Conservation (phyloP, 2,113 vertebrate genomes). For the Xenus cinereus region DNA sequence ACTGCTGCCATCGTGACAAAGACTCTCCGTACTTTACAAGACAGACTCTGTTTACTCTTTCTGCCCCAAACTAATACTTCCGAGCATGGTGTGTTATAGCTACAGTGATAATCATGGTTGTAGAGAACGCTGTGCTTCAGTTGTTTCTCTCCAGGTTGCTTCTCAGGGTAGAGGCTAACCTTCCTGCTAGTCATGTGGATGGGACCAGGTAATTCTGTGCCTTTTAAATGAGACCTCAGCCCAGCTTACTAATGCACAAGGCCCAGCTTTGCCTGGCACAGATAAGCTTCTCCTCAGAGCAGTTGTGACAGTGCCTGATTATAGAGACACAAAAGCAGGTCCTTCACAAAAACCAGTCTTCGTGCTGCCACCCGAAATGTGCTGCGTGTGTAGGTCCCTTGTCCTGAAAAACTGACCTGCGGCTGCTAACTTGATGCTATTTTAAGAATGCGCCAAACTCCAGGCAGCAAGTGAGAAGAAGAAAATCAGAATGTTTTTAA, state of each 20-base stretch:
- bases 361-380: neutral
- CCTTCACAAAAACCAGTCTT: neutral
- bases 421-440: neutral
- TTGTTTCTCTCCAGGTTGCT: neutral
- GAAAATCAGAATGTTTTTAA: neutral
- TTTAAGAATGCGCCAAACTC: neutral
- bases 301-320: neutral
- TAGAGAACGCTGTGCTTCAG: neutral
- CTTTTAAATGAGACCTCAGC: neutral
- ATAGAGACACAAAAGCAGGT: neutral
- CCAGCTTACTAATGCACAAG: rapidly evolving
- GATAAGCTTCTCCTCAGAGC: neutral
- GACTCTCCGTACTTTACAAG: neutral
- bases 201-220: neutral
- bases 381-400: neutral
- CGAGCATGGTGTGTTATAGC: neutral
- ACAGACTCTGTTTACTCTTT: neutral
- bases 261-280: neutral
- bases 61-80: neutral
- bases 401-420: neutral
- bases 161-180: neutral
- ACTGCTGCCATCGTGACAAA: rapidly evolving
- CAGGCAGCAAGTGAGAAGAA: neutral
- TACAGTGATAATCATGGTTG: neutral
- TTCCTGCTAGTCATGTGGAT: neutral